Evolutionary conservation across 2,888 invertebrate species (phyloP), one percentile per base, ranked within the genome.

Genomic region (Plebejus anna): DNA sequence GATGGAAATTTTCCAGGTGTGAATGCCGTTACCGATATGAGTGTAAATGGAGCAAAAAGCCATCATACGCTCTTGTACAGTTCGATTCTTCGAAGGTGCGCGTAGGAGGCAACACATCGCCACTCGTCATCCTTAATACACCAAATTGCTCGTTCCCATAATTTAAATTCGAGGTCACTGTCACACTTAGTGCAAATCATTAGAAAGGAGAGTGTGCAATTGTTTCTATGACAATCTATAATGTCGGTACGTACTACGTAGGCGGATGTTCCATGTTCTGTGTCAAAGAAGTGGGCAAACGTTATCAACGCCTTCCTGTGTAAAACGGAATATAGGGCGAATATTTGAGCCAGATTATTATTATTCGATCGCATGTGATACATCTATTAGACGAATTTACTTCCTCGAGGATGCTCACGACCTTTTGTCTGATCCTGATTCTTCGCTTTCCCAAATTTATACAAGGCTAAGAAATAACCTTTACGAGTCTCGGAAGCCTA

Each of bases 91-190:
- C 88, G 94, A 93, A 93, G 83, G 84, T 83, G 82, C 84, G 90
- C 87, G 93, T 94, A 89, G 94, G 93, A 86, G 92, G 87, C 85
- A 85, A 86, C 88, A 88, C 88, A 88, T 85, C 82, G 83, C 80
- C 84, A 82, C 81, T 84, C 82, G 81, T 81, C 87, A 92, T 92
- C 90, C 90, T 92, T 91, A 91, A 88, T 90, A 90, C 89, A 90
- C 88, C 83, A 90, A 90, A 89, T 89, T 89, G 84, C 89, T 88
- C 86, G 91, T 90, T 92, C 92, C 89, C 90, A 92, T 94, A 90
- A 91, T 90, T 92, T 90, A 83, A 87, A 89, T 91, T 92, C 90
- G 91, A 89, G 93, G 93, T 89, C 91, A 88, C 84, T 86, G 92
- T 89, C 89, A 90, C 89, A 92, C 90, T 90, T 91, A 85, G 86